Conservation (phyloP, 2,888 invertebrate genomes). For the Flabesymbios commensalis region DNA sequence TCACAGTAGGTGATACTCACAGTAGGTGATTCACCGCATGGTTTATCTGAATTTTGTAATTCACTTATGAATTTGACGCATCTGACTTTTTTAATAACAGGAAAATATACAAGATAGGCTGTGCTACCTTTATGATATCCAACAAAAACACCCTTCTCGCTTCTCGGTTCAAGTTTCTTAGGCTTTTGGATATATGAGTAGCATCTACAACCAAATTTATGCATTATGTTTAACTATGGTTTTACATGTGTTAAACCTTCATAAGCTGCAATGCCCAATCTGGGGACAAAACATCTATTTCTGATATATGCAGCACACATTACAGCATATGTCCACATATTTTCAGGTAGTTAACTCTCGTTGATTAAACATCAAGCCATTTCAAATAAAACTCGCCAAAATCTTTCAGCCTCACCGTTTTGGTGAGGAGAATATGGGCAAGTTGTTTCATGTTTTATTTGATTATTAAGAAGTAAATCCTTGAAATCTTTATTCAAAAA, state of each 20-base stretch:
- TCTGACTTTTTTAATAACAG: not conserved
- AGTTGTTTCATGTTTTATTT: conserved; percentile 16
- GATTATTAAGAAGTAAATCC: conserved; percentile 2
- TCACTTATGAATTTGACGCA: not conserved
- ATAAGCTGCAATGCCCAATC: conserved; percentile 13
- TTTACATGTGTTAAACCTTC: conserved; percentile 10
- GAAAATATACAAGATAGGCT: conserved; percentile 7
- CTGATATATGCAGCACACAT: conserved; percentile 25
- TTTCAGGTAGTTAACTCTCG: conserved; percentile 18
- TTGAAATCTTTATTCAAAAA: conserved; percentile 1
- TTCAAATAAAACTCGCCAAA: conserved; percentile 28
- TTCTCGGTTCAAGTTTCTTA: conserved; percentile 23
- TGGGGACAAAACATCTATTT: conserved; percentile 23
- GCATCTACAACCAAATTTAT: conserved; percentile 23
- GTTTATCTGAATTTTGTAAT: too few species aligned
- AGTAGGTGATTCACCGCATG: too few species aligned
- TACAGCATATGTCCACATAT: conserved; percentile 29
- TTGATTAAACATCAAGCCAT: conserved; percentile 29
- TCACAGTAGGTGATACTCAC: too few species aligned
- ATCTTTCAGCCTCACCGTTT: conserved; percentile 29
- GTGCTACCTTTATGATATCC: conserved; percentile 10
- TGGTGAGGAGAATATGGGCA: conserved; percentile 25
- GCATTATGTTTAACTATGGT: conserved; percentile 20
- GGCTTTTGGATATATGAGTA: conserved; percentile 14
- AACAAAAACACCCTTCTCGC: conserved; percentile 6